A percentile compares a stretch with the other conserved stretches of the same genome.
phyloP scores from a whole-genome alignment of 2,113 vertebrate genomes.

The Gobio gobio region DNA sequence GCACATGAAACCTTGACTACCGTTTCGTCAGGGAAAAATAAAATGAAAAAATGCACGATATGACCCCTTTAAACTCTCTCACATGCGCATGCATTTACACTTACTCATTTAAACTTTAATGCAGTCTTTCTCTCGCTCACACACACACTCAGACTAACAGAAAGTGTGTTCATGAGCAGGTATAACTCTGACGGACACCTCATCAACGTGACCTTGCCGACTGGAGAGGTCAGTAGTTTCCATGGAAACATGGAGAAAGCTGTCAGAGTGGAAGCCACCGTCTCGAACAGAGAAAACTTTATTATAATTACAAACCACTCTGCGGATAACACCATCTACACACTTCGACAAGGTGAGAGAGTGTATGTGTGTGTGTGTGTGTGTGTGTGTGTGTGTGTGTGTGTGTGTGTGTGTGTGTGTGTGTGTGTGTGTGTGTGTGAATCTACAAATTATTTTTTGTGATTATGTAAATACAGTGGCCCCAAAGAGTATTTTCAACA shows the following conservation, averaged over 20 bases:
- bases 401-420: slow-evolving; percentile 4
- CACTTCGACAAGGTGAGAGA: slow-evolving; percentile 83
- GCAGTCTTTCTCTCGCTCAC: neutral
- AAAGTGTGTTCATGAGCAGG: slow-evolving; percentile 66
- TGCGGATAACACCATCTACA: slow-evolving; percentile 84
- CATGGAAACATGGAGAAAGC: slow-evolving; percentile 85
- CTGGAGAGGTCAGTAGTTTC: slow-evolving; percentile 87
- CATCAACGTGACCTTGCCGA: slow-evolving; percentile 87
- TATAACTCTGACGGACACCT: slow-evolving; percentile 86
- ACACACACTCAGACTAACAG: slow-evolving; percentile 13
- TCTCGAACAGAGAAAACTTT: slow-evolving; percentile 86
- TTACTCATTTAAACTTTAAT: neutral
- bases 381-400: slow-evolving; percentile 20
- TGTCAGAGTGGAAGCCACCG: slow-evolving; percentile 81
- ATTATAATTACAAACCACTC: slow-evolving; percentile 86
- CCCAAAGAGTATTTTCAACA: neutral
- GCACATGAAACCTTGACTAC: neutral
- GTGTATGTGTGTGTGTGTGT: slow-evolving; percentile 9
- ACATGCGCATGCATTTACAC: neutral
- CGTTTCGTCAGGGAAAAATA: neutral
- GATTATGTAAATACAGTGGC: neutral
- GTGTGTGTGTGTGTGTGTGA: slow-evolving; percentile 11
- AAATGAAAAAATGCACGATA: neutral
- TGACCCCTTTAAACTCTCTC: slow-evolving; percentile 12
- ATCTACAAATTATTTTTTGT: neutral